Conservation (phyloP, 2,888 invertebrate genomes). For the Polietes domitor region DNA sequence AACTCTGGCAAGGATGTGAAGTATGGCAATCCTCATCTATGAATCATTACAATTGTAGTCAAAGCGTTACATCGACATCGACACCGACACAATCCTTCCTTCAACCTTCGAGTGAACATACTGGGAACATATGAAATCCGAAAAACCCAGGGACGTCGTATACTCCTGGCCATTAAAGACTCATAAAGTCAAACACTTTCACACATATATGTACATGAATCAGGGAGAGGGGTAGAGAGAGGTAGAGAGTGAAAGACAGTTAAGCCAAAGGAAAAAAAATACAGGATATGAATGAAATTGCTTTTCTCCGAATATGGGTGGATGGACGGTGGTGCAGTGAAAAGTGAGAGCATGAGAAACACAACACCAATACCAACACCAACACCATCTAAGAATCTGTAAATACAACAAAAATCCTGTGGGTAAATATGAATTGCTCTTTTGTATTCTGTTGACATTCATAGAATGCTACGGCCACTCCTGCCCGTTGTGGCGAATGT, state of each 20-base stretch:
- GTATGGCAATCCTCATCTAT: conserved; percentile 22
- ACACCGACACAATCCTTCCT: not conserved
- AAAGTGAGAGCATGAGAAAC: no score
- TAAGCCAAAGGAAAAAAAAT: not conserved
- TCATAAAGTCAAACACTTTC: conserved; percentile 21
- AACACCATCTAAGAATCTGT: conserved; percentile 17
- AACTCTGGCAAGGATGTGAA: conserved; percentile 15
- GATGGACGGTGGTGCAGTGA: not conserved
- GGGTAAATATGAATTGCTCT: conserved; percentile 55
- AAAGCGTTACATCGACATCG: conserved; percentile 24
- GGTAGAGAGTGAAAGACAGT: not conserved
- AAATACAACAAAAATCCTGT: conserved; percentile 47
- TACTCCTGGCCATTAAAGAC: not conserved
- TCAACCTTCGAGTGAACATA: not conserved
- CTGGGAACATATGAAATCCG: not conserved
- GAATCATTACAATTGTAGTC: conserved; percentile 35
- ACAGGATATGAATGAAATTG: conserved; percentile 40
- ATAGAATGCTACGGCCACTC: not conserved
- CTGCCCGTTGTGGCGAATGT: not conserved
- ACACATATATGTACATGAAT: not conserved
- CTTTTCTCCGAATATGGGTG: conserved; percentile 44
- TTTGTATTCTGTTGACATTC: conserved; percentile 46
- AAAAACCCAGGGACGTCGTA: not conserved
- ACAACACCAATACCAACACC: no score
- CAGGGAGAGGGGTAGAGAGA: not conserved